Base-by-base conservation (phyloP, 2,797 vertebrate species). In the Oreochromis mossambicus region DNA sequence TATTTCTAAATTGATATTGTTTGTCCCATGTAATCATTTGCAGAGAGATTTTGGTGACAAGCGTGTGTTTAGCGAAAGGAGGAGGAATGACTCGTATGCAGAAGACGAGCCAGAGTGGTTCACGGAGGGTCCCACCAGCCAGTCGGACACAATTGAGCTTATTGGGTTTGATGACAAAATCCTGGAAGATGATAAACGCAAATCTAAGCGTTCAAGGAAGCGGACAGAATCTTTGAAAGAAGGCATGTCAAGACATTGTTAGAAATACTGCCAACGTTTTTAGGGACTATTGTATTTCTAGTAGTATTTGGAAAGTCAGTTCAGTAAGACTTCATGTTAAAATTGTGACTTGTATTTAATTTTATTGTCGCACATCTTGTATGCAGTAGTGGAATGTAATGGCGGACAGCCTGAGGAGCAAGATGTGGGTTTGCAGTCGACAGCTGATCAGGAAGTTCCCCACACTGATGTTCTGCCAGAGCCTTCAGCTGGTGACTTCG, bases 51-150 rank as follows among this genome's bases (percentile, higher is more conserved):
- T 97, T 94, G 97, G 97, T 76, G 98, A 99, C 91, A 99, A 99
- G 87, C 97, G 98, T 83, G 95, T 98, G 82, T 99, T 99, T 91
- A 97, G 97, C 76, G 99, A 99, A 88, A 96, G 98, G 29, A 97
- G 98, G 94, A 97, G 98, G 92, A 99, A 99, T 82, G 99, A 99
- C 88, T 99, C 98, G 0, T 99, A 98, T 81, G 98, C 97, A 10
- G 99, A 99, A 84, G 99, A 99, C 86, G 98, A 99, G 78, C 98
- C 98, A 0, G 99, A 99, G 87, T 99, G 99, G 98, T 99, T 99
- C 91, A 99, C 99, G 56, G 98, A 93, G 46, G 99, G 98, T 78
- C 98, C 98, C 68, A 99, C 98, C 8, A 99, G 98, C 92, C 99
- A 99, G 91, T 99, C 98, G 2, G 99, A 99, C 95, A 99, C 99